Evolutionary conservation across 2,888 invertebrate species (phyloP).

Genomic region (Cryptocheilus praepositus): DNA sequence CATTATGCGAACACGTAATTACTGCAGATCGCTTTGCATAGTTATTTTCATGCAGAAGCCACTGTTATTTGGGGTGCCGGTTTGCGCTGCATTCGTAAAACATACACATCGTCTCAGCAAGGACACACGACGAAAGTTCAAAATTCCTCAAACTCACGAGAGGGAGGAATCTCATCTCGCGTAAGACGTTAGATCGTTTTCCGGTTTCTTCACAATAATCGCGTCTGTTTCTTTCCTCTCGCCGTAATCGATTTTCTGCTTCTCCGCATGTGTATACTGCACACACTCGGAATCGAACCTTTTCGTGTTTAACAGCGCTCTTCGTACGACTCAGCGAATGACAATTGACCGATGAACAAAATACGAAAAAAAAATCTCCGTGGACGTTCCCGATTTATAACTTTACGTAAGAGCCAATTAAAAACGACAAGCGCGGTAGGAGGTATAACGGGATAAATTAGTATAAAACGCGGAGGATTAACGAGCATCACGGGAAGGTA

Average conservation of each 20-base stretch:
- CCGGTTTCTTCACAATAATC: too few relatives aligned
- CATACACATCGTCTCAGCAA: constrained; percentile 4
- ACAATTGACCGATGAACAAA: constrained; percentile 29
- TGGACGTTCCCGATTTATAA: constrained; percentile 42
- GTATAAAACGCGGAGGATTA: constrained; percentile 47
- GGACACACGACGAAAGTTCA: too few relatives aligned
- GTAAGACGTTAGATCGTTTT: too few relatives aligned
- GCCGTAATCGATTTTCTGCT: too few relatives aligned
- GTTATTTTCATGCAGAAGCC: constrained; percentile 11
- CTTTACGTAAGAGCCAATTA: constrained; percentile 58
- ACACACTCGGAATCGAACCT: too few relatives aligned
- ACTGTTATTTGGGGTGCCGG: constrained; percentile 18
- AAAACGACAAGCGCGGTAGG: constrained; percentile 42
- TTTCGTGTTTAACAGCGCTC: too few relatives aligned
- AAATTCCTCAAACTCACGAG: too few relatives aligned
- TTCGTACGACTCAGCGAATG: background rate
- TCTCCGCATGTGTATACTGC: too few relatives aligned
- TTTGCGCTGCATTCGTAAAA: constrained; percentile 28
- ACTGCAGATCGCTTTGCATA: constrained; percentile 20
- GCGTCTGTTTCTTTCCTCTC: too few relatives aligned
- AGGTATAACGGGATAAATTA: constrained; percentile 52
- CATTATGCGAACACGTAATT: constrained; percentile 30
- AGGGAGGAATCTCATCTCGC: too few relatives aligned
- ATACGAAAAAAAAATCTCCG: constrained; percentile 26
- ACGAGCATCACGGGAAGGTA: constrained; percentile 40